These are phyloP conservation scores for Fulmarus glacialis DNA, from an alignment of 2,113 vertebrate genomes.

Conservation along the genomic window DNA sequence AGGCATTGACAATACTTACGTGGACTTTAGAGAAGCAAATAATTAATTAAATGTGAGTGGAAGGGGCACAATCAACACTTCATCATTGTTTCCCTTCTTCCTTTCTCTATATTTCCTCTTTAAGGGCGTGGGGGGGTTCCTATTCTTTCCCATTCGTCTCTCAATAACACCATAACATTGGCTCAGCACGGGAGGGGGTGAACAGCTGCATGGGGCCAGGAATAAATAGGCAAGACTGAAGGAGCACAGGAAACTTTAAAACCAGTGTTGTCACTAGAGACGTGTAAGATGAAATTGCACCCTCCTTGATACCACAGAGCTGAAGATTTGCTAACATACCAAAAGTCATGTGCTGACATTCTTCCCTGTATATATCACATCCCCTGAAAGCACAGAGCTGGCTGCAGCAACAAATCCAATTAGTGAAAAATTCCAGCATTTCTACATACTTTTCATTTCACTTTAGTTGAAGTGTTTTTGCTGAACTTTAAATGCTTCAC, in stretches of 20 bases:
- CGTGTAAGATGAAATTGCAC: neutral
- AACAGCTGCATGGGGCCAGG: neutral
- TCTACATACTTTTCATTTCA: neutral
- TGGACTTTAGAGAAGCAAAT: neutral
- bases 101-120: neutral
- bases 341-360: neutral
- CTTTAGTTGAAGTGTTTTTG: neutral
- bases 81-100: neutral
- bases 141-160: neutral
- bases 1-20: neutral
- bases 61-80: neutral
- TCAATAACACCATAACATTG: too few relatives aligned
- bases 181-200: accelerated
- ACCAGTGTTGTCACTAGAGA: neutral
- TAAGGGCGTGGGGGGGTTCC: accelerated
- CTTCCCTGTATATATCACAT: neutral
- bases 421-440: neutral
- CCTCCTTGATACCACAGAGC: neutral
- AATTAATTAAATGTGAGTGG: neutral
- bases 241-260: neutral
- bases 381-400: neutral
- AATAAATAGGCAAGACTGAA: neutral
- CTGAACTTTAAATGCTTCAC: neutral
- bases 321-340: neutral
- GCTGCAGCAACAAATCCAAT: neutral